Base-by-base conservation (phyloP, 2,797 vertebrate species). In the Gymnocypris eckloni region DNA sequence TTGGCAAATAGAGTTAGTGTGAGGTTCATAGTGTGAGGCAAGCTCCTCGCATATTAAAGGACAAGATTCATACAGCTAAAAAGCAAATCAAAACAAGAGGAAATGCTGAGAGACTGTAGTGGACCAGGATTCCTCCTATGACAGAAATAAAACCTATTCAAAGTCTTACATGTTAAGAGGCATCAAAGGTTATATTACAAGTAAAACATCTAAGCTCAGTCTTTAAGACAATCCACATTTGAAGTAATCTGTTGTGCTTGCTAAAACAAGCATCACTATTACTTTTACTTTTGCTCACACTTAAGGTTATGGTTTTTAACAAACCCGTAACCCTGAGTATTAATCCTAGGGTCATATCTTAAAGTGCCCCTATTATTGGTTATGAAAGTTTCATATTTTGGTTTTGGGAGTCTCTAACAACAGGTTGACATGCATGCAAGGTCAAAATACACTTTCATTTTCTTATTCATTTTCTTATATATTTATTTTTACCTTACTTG, bases 1-100 rank as follows among this genome's bases (percentile, higher is more conserved):
- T 89, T 69, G 89, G 91, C 92, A 86, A 89, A 87, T 89, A 6
- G 61, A 82, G 87, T 89, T 77, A 70, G 61, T 83, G 70, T 89
- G 64, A 69, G 61, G 16, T 25, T 88, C 56, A 91, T 92, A 41
- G 89, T 92, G 92, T 91, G 86, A 77, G 59, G n/a, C n/a, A 64
- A 28, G 89, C 91, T 90, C 80, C 91, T 33, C 6, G 1, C n/a
- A 28, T 48, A 71, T 61, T 92, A 70, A 82, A 71, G 48, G 28
- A 52, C 22, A 22, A 50, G n/a, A 66, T 72, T 50, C 12, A 73
- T 45, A 7, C 20, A 54, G 45, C 81, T 86, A 59, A 88, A 70
- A 88, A 82, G 10, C 88, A 33, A 18, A 50, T 67, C 61, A 80
- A 48, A 28, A 67, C 59, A 28, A 43, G n/a, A 79, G 18, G 10